Conservation (phyloP, 1,140 invertebrate species). For the Anastatus disparis region DNA sequence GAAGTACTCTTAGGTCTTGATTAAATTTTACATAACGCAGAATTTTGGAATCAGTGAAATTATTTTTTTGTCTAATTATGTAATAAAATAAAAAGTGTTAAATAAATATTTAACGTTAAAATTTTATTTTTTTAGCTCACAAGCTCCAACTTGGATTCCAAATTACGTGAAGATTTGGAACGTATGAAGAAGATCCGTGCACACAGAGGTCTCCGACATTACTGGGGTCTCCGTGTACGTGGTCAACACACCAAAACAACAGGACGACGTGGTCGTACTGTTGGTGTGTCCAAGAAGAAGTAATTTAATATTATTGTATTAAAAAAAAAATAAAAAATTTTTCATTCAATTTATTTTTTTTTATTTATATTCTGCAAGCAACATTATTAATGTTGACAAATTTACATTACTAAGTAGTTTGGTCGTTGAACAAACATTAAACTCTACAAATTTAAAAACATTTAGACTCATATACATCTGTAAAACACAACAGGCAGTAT, state of each 20-base stretch:
- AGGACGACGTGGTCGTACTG: conserved; percentile 96
- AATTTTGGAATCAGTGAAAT: too few species aligned
- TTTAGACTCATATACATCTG: conserved; percentile 28
- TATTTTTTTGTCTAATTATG: too few species aligned
- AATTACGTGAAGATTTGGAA: conserved; percentile 98
- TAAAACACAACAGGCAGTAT: conserved; percentile 32
- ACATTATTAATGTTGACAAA: conserved; percentile 22
- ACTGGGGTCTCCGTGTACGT: conserved; percentile 96
- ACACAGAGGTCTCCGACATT: conserved; percentile 97
- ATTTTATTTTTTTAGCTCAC: conserved; percentile 76
- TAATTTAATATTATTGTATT: conserved; percentile 66
- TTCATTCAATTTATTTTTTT: conserved; percentile 3
- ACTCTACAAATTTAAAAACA: conserved; percentile 35
- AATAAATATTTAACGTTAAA: too few species aligned
- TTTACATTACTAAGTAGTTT: conserved; percentile 26
- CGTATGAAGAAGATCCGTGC: conserved; percentile 97
- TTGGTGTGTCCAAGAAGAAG: conserved; percentile 99
- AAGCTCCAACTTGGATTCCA: conserved; percentile 93
- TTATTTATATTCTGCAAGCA: conserved; percentile 31
- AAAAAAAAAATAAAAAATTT: conserved; percentile 24
- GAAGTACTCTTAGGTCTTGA: too few species aligned
- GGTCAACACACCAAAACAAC: conserved; percentile 99
- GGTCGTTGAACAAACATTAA: conserved; percentile 27
- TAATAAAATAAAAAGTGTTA: too few species aligned
- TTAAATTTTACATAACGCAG: too few species aligned